Evolutionary conservation across 2,888 invertebrate genomes (phyloP), one percentile per base, ranked within the genome.

Genomic region (Drosophila parthenogenetica): DNA sequence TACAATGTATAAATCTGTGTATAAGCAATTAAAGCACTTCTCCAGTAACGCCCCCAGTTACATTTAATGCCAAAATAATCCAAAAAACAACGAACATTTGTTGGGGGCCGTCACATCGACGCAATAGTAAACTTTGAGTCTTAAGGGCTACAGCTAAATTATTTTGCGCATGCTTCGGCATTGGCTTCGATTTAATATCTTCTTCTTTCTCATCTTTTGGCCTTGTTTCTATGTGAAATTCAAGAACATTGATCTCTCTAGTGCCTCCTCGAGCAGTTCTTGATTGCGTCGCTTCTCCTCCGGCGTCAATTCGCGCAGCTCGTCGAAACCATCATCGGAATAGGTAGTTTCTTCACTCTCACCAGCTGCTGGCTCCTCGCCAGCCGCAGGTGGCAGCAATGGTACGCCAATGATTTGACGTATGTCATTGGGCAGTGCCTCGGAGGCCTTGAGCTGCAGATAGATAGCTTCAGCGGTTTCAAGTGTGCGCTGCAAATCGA

Each of bases 381-480:
- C 65, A 48, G 65, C 68, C 16, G 68, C 66, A 0, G 79, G 55
- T 1, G 80, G 64, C 8, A 87, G 65, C 46, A 90, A 58, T 0
- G 89, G 87, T 87, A 96, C 92, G 0, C 97, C 97, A 49, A 97
- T 94, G 69, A 97, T 95, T 1, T 94, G 91, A 58, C 96, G 93
- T 55, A 97, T 94, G 70, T 94, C 94, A 90, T 96, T 95, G 0
- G 95, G 95, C 58, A 97, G 92, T 81, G 95, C 94, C 1, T 94
- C 94, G 0, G 95, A 94, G 13, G 94, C 94, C 77, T 95, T 94
- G 1, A 99, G 93, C 92, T 99, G 99, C 82, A 96, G 94, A 92
- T 96, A 98, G 81, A 99, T 98, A 8, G 97, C 97, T 92, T 99
- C 99, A 0, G 99, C 98, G 68, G 95, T 95, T 81, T 95, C 95